Percentiles rank a stretch among this genome's conserved stretches.
Evolutionary conservation across 2,113 vertebrate species (phyloP).

Genomic region (Elephas maximus): DNA sequence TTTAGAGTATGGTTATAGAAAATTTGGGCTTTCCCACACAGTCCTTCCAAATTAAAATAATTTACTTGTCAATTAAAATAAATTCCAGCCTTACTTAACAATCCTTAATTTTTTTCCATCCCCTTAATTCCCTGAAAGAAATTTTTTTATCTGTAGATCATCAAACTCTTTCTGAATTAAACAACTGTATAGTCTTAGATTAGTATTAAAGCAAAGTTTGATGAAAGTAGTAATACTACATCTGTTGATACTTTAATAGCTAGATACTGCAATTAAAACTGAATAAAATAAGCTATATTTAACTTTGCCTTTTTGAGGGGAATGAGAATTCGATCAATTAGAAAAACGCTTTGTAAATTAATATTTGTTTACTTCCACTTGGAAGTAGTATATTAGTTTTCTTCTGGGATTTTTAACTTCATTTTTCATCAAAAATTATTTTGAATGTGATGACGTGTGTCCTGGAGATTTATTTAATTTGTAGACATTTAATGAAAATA

Average conservation of each 20-base stretch:
- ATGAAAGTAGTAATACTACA: background rate
- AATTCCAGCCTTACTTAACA: background rate
- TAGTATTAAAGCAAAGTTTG: constrained; percentile 38
- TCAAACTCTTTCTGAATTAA: constrained; percentile 2
- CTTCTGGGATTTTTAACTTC: constrained; percentile 20
- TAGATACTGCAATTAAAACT: background rate
- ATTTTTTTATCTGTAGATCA: background rate
- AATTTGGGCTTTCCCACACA: background rate
- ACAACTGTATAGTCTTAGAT: background rate
- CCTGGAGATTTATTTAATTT: constrained; percentile 27
- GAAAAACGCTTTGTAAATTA: constrained; percentile 42
- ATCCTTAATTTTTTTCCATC: background rate
- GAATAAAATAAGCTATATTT: constrained; percentile 15
- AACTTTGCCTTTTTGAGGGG: background rate
- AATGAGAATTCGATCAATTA: constrained; percentile 20
- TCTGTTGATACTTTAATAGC: background rate
- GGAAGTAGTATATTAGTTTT: background rate
- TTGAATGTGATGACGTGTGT: background rate
- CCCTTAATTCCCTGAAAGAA: background rate
- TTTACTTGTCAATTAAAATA: background rate
- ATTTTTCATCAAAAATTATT: constrained; percentile 1
- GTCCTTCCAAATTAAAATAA: constrained; percentile 40
- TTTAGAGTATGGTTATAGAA: background rate
- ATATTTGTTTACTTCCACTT: constrained; percentile 7
- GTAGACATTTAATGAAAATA: constrained; percentile 10